A percentile compares a stretch with the other conserved stretches of the same genome.
Conservation (phyloP, 64 coral and sea anemone genomes). For the Pocillopora verrucosa region DNA sequence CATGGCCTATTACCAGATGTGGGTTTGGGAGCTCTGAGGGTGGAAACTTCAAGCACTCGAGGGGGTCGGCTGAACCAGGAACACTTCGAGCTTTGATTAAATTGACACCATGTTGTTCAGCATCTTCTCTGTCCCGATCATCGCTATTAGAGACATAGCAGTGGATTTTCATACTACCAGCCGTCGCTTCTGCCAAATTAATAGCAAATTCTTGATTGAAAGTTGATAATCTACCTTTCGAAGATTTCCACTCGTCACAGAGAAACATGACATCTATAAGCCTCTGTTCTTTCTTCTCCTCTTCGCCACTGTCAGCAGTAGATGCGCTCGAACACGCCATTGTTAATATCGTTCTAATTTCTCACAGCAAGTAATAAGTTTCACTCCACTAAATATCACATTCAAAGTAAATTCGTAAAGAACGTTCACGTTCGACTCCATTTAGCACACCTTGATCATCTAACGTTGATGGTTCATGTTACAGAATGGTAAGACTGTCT, state of each 20-base stretch:
- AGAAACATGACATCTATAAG: background rate
- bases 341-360: too few relatives aligned
- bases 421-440: too few relatives aligned
- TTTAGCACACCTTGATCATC: too few relatives aligned
- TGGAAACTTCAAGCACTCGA: background rate
- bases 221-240: constrained; percentile 25
- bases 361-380: too few relatives aligned
- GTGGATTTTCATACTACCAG: background rate
- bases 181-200: background rate
- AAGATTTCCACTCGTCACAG: constrained; percentile 28
- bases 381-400: too few relatives aligned
- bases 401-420: too few relatives aligned
- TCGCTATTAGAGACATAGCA: constrained; percentile 30
- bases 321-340: too few relatives aligned
- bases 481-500: too few relatives aligned
- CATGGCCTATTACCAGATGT: constrained; percentile 31
- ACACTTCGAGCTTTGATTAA: constrained; percentile 6
- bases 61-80: background rate
- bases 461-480: too few relatives aligned
- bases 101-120: background rate
- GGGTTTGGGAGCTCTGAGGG: background rate
- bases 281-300: too few relatives aligned
- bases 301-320: too few relatives aligned
- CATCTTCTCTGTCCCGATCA: background rate
- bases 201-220: constrained; percentile 21